Evolutionary conservation across 2,888 invertebrate species (phyloP), one percentile per base, ranked within the genome.

Genomic region (Andrena marginata): DNA sequence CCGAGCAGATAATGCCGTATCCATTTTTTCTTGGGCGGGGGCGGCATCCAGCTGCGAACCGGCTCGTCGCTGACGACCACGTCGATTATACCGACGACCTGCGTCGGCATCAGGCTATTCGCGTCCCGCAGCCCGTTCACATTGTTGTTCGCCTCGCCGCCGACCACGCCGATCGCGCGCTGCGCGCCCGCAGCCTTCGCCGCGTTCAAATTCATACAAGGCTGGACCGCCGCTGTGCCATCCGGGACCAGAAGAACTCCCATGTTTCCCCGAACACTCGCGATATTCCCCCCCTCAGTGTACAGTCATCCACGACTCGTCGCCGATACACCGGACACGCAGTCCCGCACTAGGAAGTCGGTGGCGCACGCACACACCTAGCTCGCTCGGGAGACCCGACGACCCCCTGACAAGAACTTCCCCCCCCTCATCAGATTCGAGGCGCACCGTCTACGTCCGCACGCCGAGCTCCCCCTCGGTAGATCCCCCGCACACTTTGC

Each of bases 11-110:
- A 96, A 92, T 96, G 96, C 90, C 95, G 96, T 86, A 96, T 96
- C 96, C 97, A 97, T 93, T 97, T 96, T 95, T 97, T 97, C 94
- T 97, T 97, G 60, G 97, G 96, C 74, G 96, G 94, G 62, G 94
- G 96, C 51, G 96, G 95, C 84, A 92, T 91, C 93, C 93, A 93
- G 81, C 88, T 88, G 51, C 85, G 86, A 62, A 85, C 84, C 78
- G 86, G 74, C 29, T 89, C 85, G 65, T 88, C 86, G 79, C 88
- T 81, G 76, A 86, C 85, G 59, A 85, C 87, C 65, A 89, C 86
- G 82, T 88, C 88, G 87, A 89, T 87, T 74, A 90, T 89, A 73
- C 82, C 88, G 74, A 90, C 87, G 77, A 90, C 87, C 82, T 86
- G 84, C 74, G 86, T 75, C 79, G 86, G 75, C 70, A 75, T 62